Percentiles rank a stretch among this genome's conserved stretches.
These are phyloP conservation scores for Rhinoderma darwinii DNA, from an alignment of 2,113 vertebrate species.

Conservation along the genomic window DNA sequence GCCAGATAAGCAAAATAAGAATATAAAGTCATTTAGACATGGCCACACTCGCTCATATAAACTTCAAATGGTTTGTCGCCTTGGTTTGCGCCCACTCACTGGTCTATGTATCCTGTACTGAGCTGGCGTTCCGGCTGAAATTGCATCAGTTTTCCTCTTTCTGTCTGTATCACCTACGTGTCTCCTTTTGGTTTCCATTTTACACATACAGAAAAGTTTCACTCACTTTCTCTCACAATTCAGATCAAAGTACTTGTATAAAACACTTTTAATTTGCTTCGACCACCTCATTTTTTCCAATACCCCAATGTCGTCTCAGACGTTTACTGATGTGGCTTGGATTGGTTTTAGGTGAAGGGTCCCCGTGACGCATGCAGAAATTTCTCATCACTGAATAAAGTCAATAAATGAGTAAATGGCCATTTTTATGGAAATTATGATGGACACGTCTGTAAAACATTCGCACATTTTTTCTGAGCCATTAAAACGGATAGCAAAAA, in stretches of 20 bases:
- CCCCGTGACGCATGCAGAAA: neutral
- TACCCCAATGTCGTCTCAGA: neutral
- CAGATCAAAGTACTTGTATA: neutral
- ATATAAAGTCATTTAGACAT: neutral
- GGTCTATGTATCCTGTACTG: neutral
- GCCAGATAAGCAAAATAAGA: too few species aligned
- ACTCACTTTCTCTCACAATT: neutral
- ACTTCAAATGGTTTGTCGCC: neutral
- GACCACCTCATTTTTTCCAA: neutral
- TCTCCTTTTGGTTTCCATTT: conserved; percentile 41
- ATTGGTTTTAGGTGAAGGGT: neutral
- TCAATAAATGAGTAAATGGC: neutral
- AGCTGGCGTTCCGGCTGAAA: neutral
- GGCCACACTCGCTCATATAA: neutral
- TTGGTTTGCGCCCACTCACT: neutral
- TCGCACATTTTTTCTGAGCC: too few species aligned
- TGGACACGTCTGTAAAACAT: neutral
- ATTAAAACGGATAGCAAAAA: too few species aligned
- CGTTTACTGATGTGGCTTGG: neutral
- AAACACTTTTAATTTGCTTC: neutral
- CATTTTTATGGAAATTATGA: neutral
- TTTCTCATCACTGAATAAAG: neutral
- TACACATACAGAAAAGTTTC: neutral
- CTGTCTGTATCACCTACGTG: neutral
- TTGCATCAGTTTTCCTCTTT: neutral